Percentiles rank a stretch among this genome's conserved stretches.
Conservation (phyloP, 2,113 vertebrate species). For the Columba janthina region DNA sequence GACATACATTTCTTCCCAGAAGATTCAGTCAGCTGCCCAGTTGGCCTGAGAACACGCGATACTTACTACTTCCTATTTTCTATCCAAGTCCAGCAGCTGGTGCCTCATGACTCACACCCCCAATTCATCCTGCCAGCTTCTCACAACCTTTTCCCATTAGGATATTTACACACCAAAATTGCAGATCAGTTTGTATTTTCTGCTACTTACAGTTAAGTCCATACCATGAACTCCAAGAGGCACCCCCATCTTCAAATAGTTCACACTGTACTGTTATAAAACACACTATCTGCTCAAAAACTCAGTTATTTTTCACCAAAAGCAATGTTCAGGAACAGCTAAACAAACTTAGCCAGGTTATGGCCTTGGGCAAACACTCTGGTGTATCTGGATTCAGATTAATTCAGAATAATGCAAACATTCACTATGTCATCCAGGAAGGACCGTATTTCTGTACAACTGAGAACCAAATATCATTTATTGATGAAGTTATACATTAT, state of each 20-base stretch:
- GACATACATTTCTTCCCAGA: background rate
- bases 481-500: background rate
- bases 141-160: background rate
- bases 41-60: background rate
- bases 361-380: background rate
- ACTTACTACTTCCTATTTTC: background rate
- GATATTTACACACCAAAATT: background rate
- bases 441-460: background rate
- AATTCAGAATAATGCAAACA: background rate
- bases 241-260: background rate
- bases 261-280: background rate
- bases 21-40: conserved; percentile 14
- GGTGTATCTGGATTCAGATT: background rate
- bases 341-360: background rate
- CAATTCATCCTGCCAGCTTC: background rate
- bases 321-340: background rate
- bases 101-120: background rate
- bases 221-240: background rate
- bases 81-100: conserved; percentile 23
- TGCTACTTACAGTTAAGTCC: background rate
- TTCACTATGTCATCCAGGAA: background rate
- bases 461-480: background rate
- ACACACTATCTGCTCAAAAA: background rate
- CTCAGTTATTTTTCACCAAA: background rate
- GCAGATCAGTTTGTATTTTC: background rate